A percentile compares a stretch with the other conserved stretches of the same genome.
These are phyloP conservation scores for Podarcis muralis DNA, from an alignment of 2,113 vertebrate genomes.

Conservation along the genomic window DNA sequence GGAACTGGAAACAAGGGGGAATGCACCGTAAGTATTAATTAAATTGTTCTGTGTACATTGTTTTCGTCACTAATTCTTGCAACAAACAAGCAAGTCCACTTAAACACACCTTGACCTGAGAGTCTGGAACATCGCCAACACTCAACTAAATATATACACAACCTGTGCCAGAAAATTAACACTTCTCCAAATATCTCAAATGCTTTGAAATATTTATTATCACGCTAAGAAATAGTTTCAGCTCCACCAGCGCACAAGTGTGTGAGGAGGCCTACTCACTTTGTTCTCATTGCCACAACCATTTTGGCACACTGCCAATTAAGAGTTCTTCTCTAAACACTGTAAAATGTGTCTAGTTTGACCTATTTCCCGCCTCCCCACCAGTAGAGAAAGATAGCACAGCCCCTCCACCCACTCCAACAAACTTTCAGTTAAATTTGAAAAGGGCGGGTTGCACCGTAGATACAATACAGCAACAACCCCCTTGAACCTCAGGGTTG, in stretches of 20 bases:
- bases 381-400: background rate
- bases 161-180: constrained; percentile 47
- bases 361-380: background rate
- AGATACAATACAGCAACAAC: background rate
- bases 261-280: constrained; percentile 33
- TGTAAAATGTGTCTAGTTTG: constrained; percentile 47
- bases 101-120: constrained; percentile 17
- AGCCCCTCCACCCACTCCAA: background rate
- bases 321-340: constrained; percentile 31
- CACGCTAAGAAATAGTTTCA: constrained; percentile 41
- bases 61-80: constrained; percentile 6
- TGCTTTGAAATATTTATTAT: constrained; percentile 50
- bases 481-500: background rate
- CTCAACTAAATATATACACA: constrained; percentile 37
- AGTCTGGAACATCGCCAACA: background rate
- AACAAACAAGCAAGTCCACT: constrained; percentile 29
- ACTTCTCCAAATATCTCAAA: background rate
- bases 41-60: constrained; percentile 21
- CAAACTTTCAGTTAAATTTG: background rate
- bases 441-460: background rate
- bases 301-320: constrained; percentile 37
- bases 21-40: constrained; percentile 18
- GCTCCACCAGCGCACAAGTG: constrained; percentile 41
- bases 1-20: background rate
- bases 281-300: constrained; percentile 34